Evolutionary conservation across 2,797 vertebrate genomes (phyloP).

Genomic region (Erithacus rubecula): DNA sequence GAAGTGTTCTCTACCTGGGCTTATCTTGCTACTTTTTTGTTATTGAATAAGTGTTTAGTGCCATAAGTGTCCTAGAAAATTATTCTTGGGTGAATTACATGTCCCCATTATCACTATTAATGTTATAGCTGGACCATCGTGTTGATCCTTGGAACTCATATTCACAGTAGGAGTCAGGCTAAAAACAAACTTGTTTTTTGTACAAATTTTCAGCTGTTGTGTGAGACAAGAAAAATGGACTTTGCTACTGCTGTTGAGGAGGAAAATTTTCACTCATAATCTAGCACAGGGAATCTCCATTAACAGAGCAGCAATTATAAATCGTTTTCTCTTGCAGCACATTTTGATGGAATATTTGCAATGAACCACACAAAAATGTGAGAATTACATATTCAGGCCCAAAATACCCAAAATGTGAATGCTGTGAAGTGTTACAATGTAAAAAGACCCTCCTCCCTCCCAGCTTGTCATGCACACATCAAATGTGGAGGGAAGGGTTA

Average conservation of each 20-base stretch:
- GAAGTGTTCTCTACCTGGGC: background rate
- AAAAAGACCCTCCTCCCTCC: fast-evolving
- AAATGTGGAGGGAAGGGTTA: background rate
- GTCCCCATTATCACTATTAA: background rate
- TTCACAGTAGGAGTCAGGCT: background rate
- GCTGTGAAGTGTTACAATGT: background rate
- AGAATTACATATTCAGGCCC: background rate
- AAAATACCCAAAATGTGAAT: background rate
- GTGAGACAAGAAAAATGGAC: background rate
- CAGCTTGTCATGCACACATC: background rate
- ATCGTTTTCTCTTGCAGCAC: background rate
- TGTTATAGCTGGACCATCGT: background rate
- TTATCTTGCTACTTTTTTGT: background rate
- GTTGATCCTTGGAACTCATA: background rate
- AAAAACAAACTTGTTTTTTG: background rate
- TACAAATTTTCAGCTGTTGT: background rate
- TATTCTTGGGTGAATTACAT: background rate
- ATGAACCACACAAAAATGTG: background rate
- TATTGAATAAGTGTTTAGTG: background rate
- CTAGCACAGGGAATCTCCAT: background rate
- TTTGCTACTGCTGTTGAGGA: background rate
- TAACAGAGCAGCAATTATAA: background rate
- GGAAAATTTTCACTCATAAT: background rate
- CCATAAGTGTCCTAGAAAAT: background rate
- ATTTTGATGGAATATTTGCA: background rate